A percentile compares a stretch with the other conserved stretches of the same genome.
Evolutionary conservation across 2,797 vertebrate species (phyloP).

Genomic region (Siniperca obscura): DNA sequence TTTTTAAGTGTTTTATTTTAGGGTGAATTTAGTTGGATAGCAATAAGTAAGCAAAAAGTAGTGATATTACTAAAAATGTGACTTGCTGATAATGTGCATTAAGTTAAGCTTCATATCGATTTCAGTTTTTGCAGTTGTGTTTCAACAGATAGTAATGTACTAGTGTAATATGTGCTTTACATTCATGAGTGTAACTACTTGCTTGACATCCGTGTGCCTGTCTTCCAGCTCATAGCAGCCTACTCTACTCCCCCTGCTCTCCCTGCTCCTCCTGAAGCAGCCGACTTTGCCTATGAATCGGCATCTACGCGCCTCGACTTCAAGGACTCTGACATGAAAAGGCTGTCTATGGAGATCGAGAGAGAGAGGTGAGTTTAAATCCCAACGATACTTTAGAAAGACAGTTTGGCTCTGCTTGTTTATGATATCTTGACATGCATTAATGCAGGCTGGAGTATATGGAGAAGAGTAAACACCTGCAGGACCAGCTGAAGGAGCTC

Average conservation of each 20-base stretch:
- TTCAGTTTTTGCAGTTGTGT: too few relatives aligned
- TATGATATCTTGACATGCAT: neutral
- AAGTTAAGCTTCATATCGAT: neutral
- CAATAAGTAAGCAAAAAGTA: conserved; percentile 5
- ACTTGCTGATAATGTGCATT: neutral
- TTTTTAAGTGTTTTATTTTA: neutral
- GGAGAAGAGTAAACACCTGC: conserved; percentile 94
- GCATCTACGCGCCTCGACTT: conserved; percentile 87
- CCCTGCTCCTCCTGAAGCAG: conserved; percentile 79
- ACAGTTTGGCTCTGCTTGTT: neutral
- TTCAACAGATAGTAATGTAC: neutral
- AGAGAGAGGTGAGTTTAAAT: conserved; percentile 86
- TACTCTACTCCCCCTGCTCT: conserved; percentile 82
- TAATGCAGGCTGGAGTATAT: conserved; percentile 90
- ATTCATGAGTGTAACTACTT: neutral
- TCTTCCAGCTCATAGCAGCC: conserved; percentile 83
- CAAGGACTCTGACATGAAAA: conserved; percentile 94
- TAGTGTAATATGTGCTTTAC: neutral
- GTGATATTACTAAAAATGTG: too few relatives aligned
- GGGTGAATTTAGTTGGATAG: neutral
- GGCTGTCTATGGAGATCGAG: conserved; percentile 95
- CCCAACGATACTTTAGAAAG: neutral
- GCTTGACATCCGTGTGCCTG: conserved; percentile 7
- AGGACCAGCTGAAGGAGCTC: conserved; percentile 93
- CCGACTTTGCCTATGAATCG: conserved; percentile 83